These are phyloP conservation scores for Timandra comae DNA, from an alignment of 2,888 invertebrate genomes.

Conservation along the genomic window DNA sequence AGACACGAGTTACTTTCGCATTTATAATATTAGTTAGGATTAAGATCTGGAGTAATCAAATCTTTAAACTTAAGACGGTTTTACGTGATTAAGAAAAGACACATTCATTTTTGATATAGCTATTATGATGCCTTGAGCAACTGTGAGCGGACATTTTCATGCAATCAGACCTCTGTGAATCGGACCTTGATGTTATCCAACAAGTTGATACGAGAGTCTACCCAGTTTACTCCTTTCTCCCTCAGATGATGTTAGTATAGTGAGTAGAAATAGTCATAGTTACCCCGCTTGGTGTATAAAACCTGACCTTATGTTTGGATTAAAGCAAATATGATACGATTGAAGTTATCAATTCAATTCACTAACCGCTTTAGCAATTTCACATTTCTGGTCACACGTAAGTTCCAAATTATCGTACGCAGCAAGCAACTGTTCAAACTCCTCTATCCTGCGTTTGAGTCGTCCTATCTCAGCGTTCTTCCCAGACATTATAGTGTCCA, in stretches of 20 bases:
- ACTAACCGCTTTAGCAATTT: slow-evolving; percentile 62
- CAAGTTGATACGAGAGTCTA: no score
- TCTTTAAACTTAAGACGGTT: no score
- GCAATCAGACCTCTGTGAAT: no score
- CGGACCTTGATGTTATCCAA: no score
- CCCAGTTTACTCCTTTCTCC: not conserved
- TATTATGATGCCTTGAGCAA: no score
- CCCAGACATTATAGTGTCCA: slow-evolving; percentile 57
- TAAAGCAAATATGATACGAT: not conserved
- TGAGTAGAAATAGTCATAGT: no score
- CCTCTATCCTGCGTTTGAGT: slow-evolving; percentile 63
- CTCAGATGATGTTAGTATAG: not conserved
- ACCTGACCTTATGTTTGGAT: not conserved
- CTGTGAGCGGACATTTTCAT: no score
- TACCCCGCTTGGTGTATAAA: not conserved
- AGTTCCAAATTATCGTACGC: slow-evolving; percentile 64
- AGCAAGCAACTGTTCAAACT: slow-evolving; percentile 60
- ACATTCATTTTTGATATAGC: no score
- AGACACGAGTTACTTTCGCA: no score
- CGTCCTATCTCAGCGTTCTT: slow-evolving; percentile 72
- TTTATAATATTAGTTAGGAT: no score
- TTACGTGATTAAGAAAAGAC: no score
- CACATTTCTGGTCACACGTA: slow-evolving; percentile 57
- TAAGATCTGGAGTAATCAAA: no score
- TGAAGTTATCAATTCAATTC: not conserved